Evolutionary conservation across 2,797 vertebrate genomes (phyloP), one percentile per base, ranked within the genome.

Genomic region (Eulemur mongoz): DNA sequence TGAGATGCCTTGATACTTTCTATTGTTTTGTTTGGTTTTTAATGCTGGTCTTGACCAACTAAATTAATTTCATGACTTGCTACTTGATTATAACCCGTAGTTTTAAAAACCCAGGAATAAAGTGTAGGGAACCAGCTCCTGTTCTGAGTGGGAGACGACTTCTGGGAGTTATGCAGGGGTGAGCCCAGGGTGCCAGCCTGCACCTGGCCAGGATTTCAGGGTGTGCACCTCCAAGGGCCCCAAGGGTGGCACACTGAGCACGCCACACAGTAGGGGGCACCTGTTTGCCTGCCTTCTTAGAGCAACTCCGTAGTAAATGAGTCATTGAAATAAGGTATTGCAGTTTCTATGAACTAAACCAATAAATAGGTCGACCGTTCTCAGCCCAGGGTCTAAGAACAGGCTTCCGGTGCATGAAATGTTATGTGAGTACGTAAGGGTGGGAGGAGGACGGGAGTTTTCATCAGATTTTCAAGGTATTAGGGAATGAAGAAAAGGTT

Each of bases 251-350:
- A 48, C 45, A 13, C 25, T 50, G 5, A 52, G 22, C 63, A 50
- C 25, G 17, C 54, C 32, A 5, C 2, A 18, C 9, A 0, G 23
- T 7, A 70, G n/a, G 54, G 23, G 82, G 11, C 23, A 14, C 27
- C 65, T 89, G 73, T 59, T 73, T 27, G 3, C 18, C 59, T 7
- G 7, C 30, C 73, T 23, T 54, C 70, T 85, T 91, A 27, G 40
- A 52, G 25, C 30, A 61, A 50, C 48, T 83, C 27, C 40, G 10
- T 75, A 73, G 86, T 45, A 54, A 89, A 45, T 59, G 10, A 25
- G 57, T 23, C 35, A 40, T 83, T 75, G 22, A 89, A 85, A 83
- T 83, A 45, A 67, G n/a, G 52, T 13, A 9, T 73, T 69, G 92
- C 6, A 0, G 0, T 50, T 50, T 87, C 80, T 82, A 13, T 59